Base-by-base conservation (phyloP, 2,888 invertebrate genomes). In the Vesta saturnalis region DNA sequence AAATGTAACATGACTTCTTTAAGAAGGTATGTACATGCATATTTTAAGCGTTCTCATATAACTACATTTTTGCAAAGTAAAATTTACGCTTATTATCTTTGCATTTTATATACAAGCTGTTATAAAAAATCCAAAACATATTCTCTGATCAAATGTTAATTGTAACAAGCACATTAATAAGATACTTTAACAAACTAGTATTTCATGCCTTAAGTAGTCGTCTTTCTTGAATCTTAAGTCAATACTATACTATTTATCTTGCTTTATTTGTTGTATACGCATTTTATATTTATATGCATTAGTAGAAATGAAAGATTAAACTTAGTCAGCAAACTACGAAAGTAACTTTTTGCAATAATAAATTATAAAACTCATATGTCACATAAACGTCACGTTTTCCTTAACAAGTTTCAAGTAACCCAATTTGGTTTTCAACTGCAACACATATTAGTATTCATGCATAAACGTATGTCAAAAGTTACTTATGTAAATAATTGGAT, bases 1-100 rank as follows among this genome's bases (percentile, higher is more conserved):
- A 78, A 78, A 77, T 77, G 77, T 78, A 80, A 77, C 78, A 74
- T 78, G 79, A 77, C 76, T 78, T 77, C 77, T 77, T 79, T 77
- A 77, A 73, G 72, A 74, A 67, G 77, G 64, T 73, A 73, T 71
- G 71, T 72, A 73, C 39, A n/a, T 73, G 70, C 73, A 72, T 73
- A 73, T 79, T 77, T 79, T 77, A 76, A 78, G 74, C 72, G 75
- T 75, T 69, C 70, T 72, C 71, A 70, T 73, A 70, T 74, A 73
- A 73, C 73, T 65, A 73, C 67, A 74, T 72, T 69, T 70, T 70
- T 70, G 43, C 61, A 67, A 72, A 71, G 69, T 72, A 72, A 62
- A 68, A 69, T 70, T 60, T 55, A 63, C 65, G 71, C 64, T 69
- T 64, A 71, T 67, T 68, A 65, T 67, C 63, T 67, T 68, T 68